Conservation (phyloP, 2,888 invertebrate genomes). For the Syrista parreyssii region DNA sequence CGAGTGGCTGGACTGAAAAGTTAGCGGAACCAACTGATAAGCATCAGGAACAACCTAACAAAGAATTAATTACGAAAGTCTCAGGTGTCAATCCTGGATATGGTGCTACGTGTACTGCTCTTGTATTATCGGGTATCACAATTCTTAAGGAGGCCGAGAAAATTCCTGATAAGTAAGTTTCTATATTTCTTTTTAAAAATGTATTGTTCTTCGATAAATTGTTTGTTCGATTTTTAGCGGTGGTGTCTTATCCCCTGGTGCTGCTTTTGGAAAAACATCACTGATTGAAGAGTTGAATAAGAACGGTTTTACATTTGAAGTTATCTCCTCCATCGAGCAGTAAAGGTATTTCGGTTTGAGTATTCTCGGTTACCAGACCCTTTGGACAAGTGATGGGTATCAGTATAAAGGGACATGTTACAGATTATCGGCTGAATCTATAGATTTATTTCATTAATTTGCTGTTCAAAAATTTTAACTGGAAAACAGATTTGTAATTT, state of each 20-base stretch:
- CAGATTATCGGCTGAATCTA: background rate
- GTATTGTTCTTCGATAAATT: background rate
- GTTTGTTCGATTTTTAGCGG: constrained; percentile 71
- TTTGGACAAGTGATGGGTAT: background rate
- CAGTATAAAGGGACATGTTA: background rate
- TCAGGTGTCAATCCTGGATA: constrained; percentile 82
- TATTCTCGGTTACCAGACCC: background rate
- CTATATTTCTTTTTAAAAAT: constrained; percentile 3
- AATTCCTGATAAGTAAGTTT: constrained; percentile 78
- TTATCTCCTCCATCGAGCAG: constrained; percentile 60
- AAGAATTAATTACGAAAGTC: constrained; percentile 75
- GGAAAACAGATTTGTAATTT: background rate
- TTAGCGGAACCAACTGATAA: constrained; percentile 70
- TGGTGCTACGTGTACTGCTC: constrained; percentile 80
- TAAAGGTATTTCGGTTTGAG: constrained; percentile 25
- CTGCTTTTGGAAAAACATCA: constrained; percentile 85
- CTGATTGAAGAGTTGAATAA: constrained; percentile 80
- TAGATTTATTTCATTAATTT: background rate
- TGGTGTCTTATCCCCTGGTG: constrained; percentile 88
- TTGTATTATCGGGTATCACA: constrained; percentile 80
- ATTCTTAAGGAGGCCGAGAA: constrained; percentile 80
- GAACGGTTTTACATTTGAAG: constrained; percentile 79
- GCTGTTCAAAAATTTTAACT: background rate
- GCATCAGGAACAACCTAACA: constrained; percentile 72
- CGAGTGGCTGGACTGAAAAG: constrained; percentile 82